Base-by-base conservation (phyloP, 2,113 vertebrate genomes). In the Lutjanus erythropterus region DNA sequence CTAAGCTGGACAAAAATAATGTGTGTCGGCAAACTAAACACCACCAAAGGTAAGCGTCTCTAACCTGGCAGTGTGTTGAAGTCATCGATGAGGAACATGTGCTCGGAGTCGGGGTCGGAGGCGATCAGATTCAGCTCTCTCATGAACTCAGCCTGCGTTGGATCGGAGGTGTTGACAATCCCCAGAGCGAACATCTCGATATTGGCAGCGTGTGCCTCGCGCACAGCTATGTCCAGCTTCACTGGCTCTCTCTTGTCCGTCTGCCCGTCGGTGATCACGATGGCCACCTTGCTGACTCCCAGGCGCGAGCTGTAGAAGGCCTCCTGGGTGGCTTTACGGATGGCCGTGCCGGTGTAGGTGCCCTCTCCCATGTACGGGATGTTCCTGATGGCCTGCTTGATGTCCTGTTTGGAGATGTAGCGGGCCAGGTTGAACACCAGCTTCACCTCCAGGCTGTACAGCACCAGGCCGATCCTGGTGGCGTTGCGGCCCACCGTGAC, bases 101-200 rank as follows among this genome's bases (percentile, higher is more conserved):
- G 97, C 60, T 97, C 96, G 5, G 52, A 58, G 75, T 97, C 96
- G 1, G 96, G 97, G 68, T 97, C 95, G 0, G 97, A 97, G 21
- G 96, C 97, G 35, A 97, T 97, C 67, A 97, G 92, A 41, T 96
- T 96, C 3, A 97, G 92, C 86, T 97, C 96, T 9, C 61, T 88
- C 74, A 96, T 85, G 75, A 97, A 97, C 75, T 97, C 97, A 0
- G 23, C 78, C 84, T 96, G 96, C 1, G 95, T 95, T 6, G 95
- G 94, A 75, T 97, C 96, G 0, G 95, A 94, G 3, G 91, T 92
- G 62, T 97, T 97, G 39, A 96, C 92, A 2, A 97, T 97, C 55
- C 96, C 96, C 85, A 97, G 91, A 0, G 96, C 96, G 0, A 96
- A 97, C 95, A 97, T 96, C 90, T 97, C 96, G 0, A 97, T 95